Percentiles rank a stretch among this genome's conserved stretches.
These are phyloP conservation scores for Allygus modestus DNA, from an alignment of 2,888 invertebrate species.

Conservation along the genomic window DNA sequence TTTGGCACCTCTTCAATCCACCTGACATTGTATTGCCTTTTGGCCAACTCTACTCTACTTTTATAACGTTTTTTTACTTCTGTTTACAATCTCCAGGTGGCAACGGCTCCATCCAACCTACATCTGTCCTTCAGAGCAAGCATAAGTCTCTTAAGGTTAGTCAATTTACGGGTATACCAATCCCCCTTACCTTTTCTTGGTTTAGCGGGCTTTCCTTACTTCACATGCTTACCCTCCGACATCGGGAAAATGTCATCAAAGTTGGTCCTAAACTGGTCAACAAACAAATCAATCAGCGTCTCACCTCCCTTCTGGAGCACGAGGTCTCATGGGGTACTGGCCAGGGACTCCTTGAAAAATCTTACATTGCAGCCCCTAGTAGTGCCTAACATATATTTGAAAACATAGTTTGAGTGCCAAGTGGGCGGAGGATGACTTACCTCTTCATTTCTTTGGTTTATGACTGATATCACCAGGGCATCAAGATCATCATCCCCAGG, in stretches of 20 bases:
- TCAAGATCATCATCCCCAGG: too few species aligned
- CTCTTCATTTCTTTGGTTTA: background rate
- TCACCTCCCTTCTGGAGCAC: background rate
- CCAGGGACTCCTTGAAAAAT: background rate
- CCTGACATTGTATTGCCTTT: background rate
- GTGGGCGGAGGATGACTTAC: background rate
- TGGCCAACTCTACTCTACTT: background rate
- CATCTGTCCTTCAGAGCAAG: background rate
- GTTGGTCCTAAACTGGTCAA: background rate
- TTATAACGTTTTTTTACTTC: background rate
- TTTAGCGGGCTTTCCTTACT: background rate
- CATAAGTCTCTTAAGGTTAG: background rate
- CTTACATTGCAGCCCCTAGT: background rate
- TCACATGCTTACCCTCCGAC: background rate
- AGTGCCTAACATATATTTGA: background rate
- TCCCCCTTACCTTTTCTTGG: background rate
- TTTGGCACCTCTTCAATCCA: background rate
- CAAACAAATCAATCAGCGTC: background rate
- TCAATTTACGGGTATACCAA: background rate
- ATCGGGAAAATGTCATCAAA: background rate
- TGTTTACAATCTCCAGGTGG: background rate
- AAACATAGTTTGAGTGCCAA: background rate
- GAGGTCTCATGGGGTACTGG: background rate
- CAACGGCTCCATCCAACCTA: background rate
- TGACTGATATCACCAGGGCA: background rate